These are phyloP conservation scores for Crenuchus spilurus DNA, from an alignment of 2,797 vertebrate genomes.

Conservation along the genomic window DNA sequence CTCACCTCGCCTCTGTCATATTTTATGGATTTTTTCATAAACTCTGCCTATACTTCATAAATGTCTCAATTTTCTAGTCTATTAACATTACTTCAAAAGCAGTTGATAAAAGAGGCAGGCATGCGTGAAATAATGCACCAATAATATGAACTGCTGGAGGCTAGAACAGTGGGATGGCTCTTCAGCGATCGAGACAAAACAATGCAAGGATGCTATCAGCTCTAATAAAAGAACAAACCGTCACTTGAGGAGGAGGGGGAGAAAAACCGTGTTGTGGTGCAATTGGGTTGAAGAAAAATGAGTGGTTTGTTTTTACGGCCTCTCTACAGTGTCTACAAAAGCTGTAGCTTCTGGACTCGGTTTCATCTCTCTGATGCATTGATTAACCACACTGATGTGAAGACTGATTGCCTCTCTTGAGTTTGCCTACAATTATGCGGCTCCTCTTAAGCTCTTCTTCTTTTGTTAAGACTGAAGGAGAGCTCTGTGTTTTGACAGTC, in stretches of 20 bases:
- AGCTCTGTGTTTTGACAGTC: slow-evolving; percentile 31
- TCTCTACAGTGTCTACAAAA: slow-evolving; percentile 41
- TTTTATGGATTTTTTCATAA: slow-evolving; percentile 99
- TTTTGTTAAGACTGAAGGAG: neutral
- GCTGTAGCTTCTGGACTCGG: neutral
- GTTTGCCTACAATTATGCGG: neutral
- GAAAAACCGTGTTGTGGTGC: slow-evolving; percentile 71
- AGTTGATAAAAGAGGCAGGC: slow-evolving; percentile 96
- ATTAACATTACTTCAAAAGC: slow-evolving; percentile 98
- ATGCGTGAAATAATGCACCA: slow-evolving; percentile 97
- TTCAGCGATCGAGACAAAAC: slow-evolving; percentile 84
- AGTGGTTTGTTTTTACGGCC: slow-evolving; percentile 59
- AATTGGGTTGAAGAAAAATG: slow-evolving; percentile 90
- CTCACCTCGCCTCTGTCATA: slow-evolving; percentile 93
- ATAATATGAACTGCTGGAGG: slow-evolving; percentile 94
- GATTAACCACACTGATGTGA: neutral
- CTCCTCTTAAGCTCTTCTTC: neutral
- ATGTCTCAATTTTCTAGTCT: slow-evolving; percentile 99
- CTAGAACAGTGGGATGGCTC: slow-evolving; percentile 90
- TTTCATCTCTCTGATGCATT: neutral
- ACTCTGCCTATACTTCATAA: slow-evolving; percentile 98
- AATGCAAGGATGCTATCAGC: slow-evolving; percentile 89
- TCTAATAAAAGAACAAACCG: slow-evolving; percentile 93
- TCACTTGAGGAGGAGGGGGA: slow-evolving; percentile 70
- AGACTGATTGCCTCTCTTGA: neutral